Conservation (phyloP, 2,888 invertebrate genomes). For the Litoditis marina region DNA sequence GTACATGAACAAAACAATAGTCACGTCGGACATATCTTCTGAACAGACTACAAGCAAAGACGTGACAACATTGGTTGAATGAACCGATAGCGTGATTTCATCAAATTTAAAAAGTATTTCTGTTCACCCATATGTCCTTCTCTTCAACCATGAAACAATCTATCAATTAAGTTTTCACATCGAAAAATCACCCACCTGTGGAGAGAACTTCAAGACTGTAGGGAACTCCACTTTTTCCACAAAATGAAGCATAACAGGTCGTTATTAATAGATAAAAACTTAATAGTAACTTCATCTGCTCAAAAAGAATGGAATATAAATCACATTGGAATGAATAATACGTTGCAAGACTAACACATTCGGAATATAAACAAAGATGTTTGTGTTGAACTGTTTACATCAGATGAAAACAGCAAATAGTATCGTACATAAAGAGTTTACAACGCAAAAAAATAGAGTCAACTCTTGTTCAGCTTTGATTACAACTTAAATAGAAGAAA, state of each 20-base stretch:
- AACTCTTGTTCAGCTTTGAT: too few species aligned
- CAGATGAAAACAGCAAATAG: too few species aligned
- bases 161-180: not conserved
- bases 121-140: not conserved
- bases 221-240: conserved; percentile 57
- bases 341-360: too few species aligned
- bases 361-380: too few species aligned
- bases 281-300: too few species aligned
- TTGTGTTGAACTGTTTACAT: too few species aligned
- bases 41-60: not conserved
- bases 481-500: too few species aligned
- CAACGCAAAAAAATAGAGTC: too few species aligned
- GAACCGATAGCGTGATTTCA: not conserved
- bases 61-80: not conserved
- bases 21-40: not conserved
- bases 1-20: not conserved
- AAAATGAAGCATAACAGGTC: conserved; percentile 38
- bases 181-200: conserved; percentile 31
- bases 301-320: too few species aligned
- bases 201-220: conserved; percentile 55
- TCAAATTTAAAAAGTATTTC: not conserved
- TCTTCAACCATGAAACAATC: not conserved
- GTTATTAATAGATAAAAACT: not conserved
- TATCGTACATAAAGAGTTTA: too few species aligned
- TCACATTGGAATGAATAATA: too few species aligned